Conservation (phyloP, 2,888 invertebrate genomes). For the Torymus aiolomorphi region DNA sequence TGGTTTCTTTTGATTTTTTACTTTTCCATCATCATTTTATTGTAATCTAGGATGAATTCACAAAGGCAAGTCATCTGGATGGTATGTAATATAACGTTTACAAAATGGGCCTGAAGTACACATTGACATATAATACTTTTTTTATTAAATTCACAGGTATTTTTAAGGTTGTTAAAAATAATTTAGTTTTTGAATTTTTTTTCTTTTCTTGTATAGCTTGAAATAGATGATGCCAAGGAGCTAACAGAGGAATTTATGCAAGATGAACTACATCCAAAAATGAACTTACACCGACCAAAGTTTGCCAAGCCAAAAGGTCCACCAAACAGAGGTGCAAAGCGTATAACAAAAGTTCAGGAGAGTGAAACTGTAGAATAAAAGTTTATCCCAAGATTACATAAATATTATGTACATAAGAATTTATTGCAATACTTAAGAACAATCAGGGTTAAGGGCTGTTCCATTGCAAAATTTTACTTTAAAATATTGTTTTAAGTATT, state of each 20-base stretch:
- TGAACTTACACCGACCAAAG: constrained; percentile 90
- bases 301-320: constrained; percentile 99
- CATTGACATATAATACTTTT: constrained; percentile 30
- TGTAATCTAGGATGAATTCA: constrained; percentile 41
- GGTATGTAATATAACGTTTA: constrained; percentile 70
- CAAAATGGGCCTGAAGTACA: constrained; percentile 72
- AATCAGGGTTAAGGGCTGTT: constrained; percentile 40
- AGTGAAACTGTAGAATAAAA: constrained; percentile 51
- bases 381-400: constrained; percentile 7
- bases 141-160: constrained; percentile 17
- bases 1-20: constrained; percentile 51
- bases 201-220: constrained; percentile 80
- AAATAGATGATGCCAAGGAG: constrained; percentile 93
- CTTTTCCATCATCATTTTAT: constrained; percentile 34
- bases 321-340: constrained; percentile 92
- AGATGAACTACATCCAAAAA: constrained; percentile 96
- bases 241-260: constrained; percentile 92
- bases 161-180: constrained; percentile 36
- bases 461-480: constrained; percentile 23
- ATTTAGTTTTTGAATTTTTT: constrained; percentile 53
- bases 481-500: neutral
- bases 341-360: constrained; percentile 83
- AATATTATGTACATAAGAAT: constrained; percentile 36
- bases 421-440: constrained; percentile 34
- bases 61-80: constrained; percentile 57